phyloP scores from a whole-genome alignment of 53 echinoderm and acorn worm species.

The Stichopus horrens region DNA sequence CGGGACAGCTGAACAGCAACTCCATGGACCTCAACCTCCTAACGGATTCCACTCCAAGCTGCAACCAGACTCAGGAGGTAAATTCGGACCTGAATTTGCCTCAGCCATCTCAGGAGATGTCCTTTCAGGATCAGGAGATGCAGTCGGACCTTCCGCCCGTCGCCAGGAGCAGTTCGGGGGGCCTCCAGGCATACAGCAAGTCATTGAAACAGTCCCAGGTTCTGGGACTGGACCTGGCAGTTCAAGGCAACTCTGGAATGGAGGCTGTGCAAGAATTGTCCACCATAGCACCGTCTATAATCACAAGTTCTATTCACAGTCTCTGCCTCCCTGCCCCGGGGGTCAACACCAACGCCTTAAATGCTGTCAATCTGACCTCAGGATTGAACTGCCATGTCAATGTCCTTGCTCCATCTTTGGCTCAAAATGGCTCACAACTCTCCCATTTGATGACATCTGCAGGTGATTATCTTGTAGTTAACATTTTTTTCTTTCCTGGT shows the following conservation, averaged over 20 bases:
- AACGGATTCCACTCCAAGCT: slow-evolving; percentile 8
- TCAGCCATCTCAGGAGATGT: neutral
- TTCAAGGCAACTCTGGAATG: neutral
- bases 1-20: slow-evolving; percentile 13
- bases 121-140: slow-evolving; percentile 10
- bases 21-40: slow-evolving; percentile 17
- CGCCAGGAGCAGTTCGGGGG: neutral
- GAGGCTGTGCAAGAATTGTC: neutral
- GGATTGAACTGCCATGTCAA: neutral
- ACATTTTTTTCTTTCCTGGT: neutral
- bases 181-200: slow-evolving; percentile 2
- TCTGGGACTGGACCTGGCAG: neutral
- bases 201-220: neutral
- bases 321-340: slow-evolving; percentile 19
- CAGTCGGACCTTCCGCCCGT: neutral
- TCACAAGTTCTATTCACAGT: slow-evolving; percentile 35
- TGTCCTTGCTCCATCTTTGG: neutral
- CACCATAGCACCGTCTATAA: slow-evolving; percentile 32
- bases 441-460: neutral
- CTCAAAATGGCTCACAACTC: slow-evolving; percentile 18
- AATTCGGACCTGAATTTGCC: neutral
- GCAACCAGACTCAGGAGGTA: slow-evolving; percentile 15
- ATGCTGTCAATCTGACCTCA: neutral
- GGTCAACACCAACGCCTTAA: neutral
- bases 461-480: neutral